Evolutionary conservation across 2,113 vertebrate species (phyloP).

Genomic region (Rhabdornis inornatus): DNA sequence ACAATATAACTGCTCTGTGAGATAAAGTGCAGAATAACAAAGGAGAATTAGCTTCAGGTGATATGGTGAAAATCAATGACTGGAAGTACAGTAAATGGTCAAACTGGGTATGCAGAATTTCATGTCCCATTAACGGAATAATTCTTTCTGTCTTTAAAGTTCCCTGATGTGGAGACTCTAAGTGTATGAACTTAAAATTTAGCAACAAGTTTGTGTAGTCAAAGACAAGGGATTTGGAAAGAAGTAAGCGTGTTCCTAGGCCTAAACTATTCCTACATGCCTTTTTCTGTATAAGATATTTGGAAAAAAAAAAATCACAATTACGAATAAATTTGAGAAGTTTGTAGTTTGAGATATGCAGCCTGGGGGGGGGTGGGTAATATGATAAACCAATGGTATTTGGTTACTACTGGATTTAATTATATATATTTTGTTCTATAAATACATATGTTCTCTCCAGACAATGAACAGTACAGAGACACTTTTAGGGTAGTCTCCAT

Average conservation of each 20-base stretch:
- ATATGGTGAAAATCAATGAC: not conserved
- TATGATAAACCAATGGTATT: not conserved
- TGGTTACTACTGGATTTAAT: not conserved
- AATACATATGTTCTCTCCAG: not conserved
- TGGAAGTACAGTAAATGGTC: not conserved
- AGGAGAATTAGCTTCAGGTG: not conserved
- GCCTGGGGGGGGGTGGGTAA: fast-evolving
- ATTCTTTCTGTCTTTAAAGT: not conserved
- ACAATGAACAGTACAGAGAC: not conserved
- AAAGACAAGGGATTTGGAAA: not conserved
- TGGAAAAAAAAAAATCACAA: not conserved
- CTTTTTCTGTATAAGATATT: not conserved
- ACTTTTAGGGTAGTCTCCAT: not conserved
- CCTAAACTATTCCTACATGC: not conserved
- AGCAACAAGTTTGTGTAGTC: not conserved
- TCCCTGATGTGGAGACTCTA: not conserved
- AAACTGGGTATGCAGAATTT: not conserved
- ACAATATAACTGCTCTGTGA: not conserved
- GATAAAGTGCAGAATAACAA: not conserved
- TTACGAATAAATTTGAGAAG: not conserved
- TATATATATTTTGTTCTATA: not conserved
- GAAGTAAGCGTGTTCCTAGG: fast-evolving
- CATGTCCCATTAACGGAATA: not conserved
- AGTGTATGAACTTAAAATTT: not conserved
- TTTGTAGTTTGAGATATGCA: not conserved